Evolutionary conservation across 2,113 vertebrate species (phyloP).

Genomic region (human (Homo sapiens)): DNA sequence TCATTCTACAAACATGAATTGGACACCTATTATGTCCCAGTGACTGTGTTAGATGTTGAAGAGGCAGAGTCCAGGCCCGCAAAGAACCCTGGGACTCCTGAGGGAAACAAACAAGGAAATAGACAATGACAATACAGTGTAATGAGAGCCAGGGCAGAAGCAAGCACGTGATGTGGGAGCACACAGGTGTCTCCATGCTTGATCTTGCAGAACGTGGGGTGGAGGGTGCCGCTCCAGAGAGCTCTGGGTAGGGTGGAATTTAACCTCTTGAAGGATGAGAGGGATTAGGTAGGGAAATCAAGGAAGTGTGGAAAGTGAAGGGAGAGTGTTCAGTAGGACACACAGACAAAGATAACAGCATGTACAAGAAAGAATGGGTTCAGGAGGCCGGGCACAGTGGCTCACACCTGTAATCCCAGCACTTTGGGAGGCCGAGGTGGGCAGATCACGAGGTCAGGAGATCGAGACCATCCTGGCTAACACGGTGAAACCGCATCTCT

Average conservation of each 20-base stretch:
- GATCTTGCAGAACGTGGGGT: not conserved
- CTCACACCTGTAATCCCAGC: too few relatives aligned
- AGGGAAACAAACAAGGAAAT: not conserved
- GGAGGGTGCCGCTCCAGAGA: not conserved
- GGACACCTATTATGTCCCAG: not conserved
- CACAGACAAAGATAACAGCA: not conserved
- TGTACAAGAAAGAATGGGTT: not conserved
- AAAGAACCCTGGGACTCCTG: not conserved
- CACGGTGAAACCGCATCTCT: too few relatives aligned
- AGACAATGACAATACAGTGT: not conserved
- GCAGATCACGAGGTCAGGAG: too few relatives aligned
- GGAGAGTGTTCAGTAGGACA: not conserved
- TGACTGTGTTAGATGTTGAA: not conserved
- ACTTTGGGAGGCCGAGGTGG: too few relatives aligned
- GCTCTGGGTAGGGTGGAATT: not conserved
- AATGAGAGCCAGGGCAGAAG: not conserved
- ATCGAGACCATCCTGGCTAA: too few relatives aligned
- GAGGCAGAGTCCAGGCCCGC: not conserved
- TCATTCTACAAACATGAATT: not conserved
- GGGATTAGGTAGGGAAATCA: not conserved
- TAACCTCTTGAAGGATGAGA: not conserved
- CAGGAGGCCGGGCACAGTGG: too few relatives aligned
- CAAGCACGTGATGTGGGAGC: not conserved
- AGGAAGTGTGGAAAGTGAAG: not conserved
- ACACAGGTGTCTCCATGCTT: rapidly evolving